Conservation (phyloP, 1,140 invertebrate genomes). For the silkworm (Bombyx mori) region ASM3026992v2 NC_085110.1:13232001-13232500, state of each 20-base stretch:
- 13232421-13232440: constrained; percentile 98
- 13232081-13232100: constrained; percentile 96
- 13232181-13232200: constrained; percentile 96
- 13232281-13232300: constrained; percentile 99
- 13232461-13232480: constrained; percentile 98
- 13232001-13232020: constrained; percentile 99
- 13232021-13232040: constrained; percentile 99
- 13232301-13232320: constrained; percentile 99
- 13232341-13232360: constrained; percentile 99
- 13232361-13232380: constrained; percentile 98
- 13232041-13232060: constrained; percentile 99
- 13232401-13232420: constrained; percentile 99
- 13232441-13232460: constrained; percentile 99
- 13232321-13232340: constrained; percentile 98
- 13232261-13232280: constrained; percentile 98
- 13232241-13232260: constrained; percentile 97
- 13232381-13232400: constrained; percentile 94
- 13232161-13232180: constrained; percentile 99
- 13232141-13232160: constrained; percentile 93
- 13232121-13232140: constrained; percentile 99
- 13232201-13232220: constrained; percentile 99
- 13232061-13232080: constrained; percentile 98
- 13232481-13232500: constrained; percentile 99
- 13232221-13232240: constrained; percentile 99
- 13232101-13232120: constrained; percentile 94